Evolutionary conservation across 2,113 vertebrate species (phyloP), one percentile per base, ranked within the genome.

Genomic region (Corythaixoides concolor): DNA sequence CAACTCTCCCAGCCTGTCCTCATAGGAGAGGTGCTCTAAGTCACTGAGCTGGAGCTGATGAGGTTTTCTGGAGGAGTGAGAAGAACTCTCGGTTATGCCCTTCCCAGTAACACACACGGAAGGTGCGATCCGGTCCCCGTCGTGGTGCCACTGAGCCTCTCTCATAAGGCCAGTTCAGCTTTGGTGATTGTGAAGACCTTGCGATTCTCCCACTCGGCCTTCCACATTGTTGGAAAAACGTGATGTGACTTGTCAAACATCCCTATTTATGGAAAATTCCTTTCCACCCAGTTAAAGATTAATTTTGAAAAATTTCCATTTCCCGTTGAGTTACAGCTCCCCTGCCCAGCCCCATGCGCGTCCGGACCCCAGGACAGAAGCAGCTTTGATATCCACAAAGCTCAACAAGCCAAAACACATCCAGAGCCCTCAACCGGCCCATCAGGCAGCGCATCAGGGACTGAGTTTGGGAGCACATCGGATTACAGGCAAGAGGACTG

Each of bases 381-480:
- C 2, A 0, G 32, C 41, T 77, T 33, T 8, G 3, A 45, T 2
- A 22, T 6, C 52, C 63, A 20, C 1, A 0, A 78, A 74, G 47
- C 77, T 68, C 55, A 47, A 13, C 2, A 60, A 74, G 14, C 21
- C 60, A 22, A 45, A 90, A 20, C 18, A 30, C 59, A 2, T 10
- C 12, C 21, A 22, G 67, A 45, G 26, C 53, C 53, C 67, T 45
- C 35, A 28, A 2, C 20, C 4, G 1, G 20, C 30, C 16, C 58
- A 10, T 28, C 33, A 5, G 33, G 30, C 62, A 45, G 8, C 1
- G 8, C 76, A 16, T 4, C 45, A 28, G 43, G 80, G 55, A 23
- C 14, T 7, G 2, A 8, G 6, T 5, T 6, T 24, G 63, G 53
- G 77, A 75, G 14, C 10, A 2, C 2, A 0, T 1, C 4, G 21